Conservation (phyloP, 2,113 vertebrate genomes). For the Microcebus ravelobensis region DNA sequence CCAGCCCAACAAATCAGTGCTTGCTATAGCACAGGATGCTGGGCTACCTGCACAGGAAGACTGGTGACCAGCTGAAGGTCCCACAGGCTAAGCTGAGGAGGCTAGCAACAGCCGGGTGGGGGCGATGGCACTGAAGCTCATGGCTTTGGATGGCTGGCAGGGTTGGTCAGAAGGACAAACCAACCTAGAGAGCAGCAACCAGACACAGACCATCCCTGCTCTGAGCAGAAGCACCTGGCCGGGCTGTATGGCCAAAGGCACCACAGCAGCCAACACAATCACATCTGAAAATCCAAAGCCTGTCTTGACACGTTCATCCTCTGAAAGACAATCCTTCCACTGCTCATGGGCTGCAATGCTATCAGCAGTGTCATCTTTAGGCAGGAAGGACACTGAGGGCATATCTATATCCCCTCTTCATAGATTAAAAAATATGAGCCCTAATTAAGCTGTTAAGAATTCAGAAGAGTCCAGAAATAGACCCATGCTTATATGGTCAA, state of each 20-base stretch:
- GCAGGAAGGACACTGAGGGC: background rate
- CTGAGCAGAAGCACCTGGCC: background rate
- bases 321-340: background rate
- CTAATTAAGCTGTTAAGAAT: background rate
- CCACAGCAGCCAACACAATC: fast-evolving
- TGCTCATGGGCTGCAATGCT: background rate
- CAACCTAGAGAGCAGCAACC: background rate
- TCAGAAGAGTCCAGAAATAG: background rate
- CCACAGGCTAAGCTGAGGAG: background rate
- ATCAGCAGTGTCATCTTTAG: background rate
- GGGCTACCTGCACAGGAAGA: background rate
- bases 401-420: background rate
- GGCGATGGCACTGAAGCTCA: background rate
- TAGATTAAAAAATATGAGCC: background rate
- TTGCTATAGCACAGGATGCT: background rate
- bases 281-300: background rate
- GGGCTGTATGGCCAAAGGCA: background rate
- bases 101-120: background rate
- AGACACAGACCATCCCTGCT: background rate
- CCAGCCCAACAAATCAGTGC: background rate
- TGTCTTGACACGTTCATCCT: fast-evolving
- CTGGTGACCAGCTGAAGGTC: background rate
- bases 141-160: background rate
- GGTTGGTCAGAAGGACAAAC: background rate
- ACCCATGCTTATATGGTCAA: background rate